Base-by-base conservation (phyloP, 2,888 invertebrate species). In the Tineola bisselliella region DNA sequence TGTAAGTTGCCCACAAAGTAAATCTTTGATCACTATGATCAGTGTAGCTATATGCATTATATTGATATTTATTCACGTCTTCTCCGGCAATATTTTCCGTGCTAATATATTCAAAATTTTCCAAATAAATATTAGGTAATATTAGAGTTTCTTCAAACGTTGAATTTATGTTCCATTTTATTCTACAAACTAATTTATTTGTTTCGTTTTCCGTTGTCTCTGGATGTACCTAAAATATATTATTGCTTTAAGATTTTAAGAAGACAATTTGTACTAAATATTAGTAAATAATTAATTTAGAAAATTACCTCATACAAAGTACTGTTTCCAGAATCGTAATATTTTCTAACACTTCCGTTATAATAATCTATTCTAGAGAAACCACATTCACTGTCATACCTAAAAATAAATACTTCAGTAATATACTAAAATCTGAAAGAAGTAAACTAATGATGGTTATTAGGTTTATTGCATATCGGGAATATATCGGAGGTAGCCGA, bases 1-100 rank as follows among this genome's bases (percentile, higher is more conserved):
- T 65, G 56, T 70, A 73, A 17, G 38, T 48, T 1, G 75, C 81
- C 77, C 78, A 80, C n/a, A 81, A 1, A 54, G 59, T 1, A 62
- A 61, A n/a, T 65, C 62, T 0, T 60, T 13, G 8, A 25, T 59
- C 33, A n/a, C 5, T 59, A 31, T 8, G 6, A n/a, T 59, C 19
- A n/a, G 1, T 15, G n/a, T 31, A 17, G 43, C 17, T 44, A 44
- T 44, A 44, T 33, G 15, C 12, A 15, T 2, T 18, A 25, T 18
- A 19, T 43, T 59, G 8, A 58, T 30, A 38, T 31, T 8, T 44
- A 6, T 15, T 44, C 12, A 58, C 33, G 8, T 58, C 15, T 58
- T 33, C 2, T 58, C 54, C 54, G 3, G 19, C 54, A 17, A 58
- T 62, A 0, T 64, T 64, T 52, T 81, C 80, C 12, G 68, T 66